phyloP scores from a whole-genome alignment of 2,888 invertebrate species.

The Drosophila nr. fundita region DNA sequence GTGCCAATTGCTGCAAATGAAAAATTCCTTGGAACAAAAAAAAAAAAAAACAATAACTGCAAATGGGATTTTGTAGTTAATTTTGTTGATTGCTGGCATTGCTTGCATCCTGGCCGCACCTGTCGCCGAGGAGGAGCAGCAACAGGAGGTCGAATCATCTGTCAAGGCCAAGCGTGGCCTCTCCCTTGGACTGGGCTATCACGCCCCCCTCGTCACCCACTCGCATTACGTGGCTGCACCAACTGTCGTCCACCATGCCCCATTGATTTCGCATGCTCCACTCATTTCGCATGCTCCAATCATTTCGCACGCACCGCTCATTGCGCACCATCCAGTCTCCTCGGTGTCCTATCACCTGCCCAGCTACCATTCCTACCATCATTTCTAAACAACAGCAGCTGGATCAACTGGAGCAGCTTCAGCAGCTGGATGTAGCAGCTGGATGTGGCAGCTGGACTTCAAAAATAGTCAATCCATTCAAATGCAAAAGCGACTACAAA shows the following conservation, averaged over 20 bases:
- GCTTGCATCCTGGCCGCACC: constrained; percentile 77
- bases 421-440: constrained; percentile 19
- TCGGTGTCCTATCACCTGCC: constrained; percentile 78
- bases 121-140: constrained; percentile 56
- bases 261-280: constrained; percentile 73
- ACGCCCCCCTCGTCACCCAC: constrained; percentile 77
- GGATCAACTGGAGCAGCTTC: constrained; percentile 14
- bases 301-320: constrained; percentile 68
- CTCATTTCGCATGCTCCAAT: constrained; percentile 71
- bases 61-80: constrained; percentile 53
- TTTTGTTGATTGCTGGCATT: constrained; percentile 64
- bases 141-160: constrained; percentile 55
- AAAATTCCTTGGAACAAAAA: constrained; percentile 29
- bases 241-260: constrained; percentile 76
- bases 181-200: constrained; percentile 78
- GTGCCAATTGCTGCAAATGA: constrained; percentile 26
- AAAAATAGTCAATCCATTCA: constrained; percentile 24
- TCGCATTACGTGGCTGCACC: constrained; percentile 78
- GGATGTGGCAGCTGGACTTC: constrained; percentile 7
- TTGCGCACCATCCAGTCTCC: constrained; percentile 72
- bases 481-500: constrained; percentile 3
- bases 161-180: constrained; percentile 81
- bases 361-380: constrained; percentile 75
- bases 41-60: background rate
- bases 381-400: constrained; percentile 52